Evolutionary conservation across 2,797 vertebrate genomes (phyloP).

Genomic region (Scyliorhinus canicula): DNA sequence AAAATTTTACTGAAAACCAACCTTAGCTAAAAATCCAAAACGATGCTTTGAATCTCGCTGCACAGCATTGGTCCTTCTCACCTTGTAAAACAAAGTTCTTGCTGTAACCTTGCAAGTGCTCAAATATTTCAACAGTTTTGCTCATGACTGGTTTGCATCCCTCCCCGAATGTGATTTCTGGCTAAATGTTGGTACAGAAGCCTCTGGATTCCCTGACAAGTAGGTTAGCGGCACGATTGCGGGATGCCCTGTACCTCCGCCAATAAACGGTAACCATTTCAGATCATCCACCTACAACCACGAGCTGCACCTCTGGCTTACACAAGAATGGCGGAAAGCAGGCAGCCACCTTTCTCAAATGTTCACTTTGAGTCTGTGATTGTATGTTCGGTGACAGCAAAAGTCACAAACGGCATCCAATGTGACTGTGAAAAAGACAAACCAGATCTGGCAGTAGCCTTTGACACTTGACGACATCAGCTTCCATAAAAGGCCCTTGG

Average conservation of each 20-base stretch:
- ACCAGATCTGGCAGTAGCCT: no score
- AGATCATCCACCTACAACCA: background rate
- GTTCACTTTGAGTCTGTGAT: background rate
- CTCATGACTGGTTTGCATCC: background rate
- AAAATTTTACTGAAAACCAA: background rate
- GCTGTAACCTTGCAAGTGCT: background rate
- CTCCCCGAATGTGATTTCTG: background rate
- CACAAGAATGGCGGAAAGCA: background rate
- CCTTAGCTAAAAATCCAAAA: background rate
- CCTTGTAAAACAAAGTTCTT: background rate
- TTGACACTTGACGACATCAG: no score
- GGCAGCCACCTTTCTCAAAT: background rate
- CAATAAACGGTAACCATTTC: background rate
- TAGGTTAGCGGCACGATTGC: background rate
- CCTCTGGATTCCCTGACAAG: background rate
- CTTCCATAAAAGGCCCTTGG: no score
- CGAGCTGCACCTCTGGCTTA: background rate
- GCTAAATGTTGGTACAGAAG: background rate
- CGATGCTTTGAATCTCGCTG: background rate
- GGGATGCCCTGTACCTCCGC: no score
- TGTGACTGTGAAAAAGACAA: no score
- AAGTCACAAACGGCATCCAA: no score
- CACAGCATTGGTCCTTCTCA: background rate
- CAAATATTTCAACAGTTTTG: background rate
- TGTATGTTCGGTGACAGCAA: background rate